A percentile compares a stretch with the other conserved stretches of the same genome.
phyloP scores from a whole-genome alignment of 2,797 vertebrate genomes.

The Tiaroga cobitis region DNA sequence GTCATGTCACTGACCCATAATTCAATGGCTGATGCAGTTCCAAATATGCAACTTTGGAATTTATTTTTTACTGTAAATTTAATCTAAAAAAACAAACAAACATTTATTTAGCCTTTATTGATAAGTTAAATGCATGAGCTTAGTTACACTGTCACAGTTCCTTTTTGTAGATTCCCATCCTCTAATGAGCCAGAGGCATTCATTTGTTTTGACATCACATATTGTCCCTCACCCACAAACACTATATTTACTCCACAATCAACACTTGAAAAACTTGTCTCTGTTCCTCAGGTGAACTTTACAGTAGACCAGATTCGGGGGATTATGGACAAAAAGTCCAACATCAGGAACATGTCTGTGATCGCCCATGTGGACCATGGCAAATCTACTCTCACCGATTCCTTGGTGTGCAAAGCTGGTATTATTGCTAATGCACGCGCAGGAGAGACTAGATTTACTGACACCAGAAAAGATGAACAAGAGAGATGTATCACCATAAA shows the following conservation, averaged over 20 bases:
- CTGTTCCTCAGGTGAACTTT: constrained; percentile 84
- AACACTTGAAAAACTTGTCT: background rate
- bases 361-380: constrained; percentile 88
- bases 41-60: too few species aligned
- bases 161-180: background rate
- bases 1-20: too few species aligned
- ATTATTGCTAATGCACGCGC: constrained; percentile 85
- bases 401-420: constrained; percentile 86
- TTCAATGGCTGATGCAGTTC: too few species aligned
- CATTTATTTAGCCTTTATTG: too few species aligned
- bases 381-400: constrained; percentile 87
- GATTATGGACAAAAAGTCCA: constrained; percentile 93
- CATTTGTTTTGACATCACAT: constrained; percentile 25
- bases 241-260: constrained; percentile 22
- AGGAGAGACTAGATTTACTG: constrained; percentile 87
- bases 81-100: too few species aligned
- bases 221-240: background rate
- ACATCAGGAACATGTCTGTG: constrained; percentile 90
- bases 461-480: constrained; percentile 88
- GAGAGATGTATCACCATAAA: constrained; percentile 90
- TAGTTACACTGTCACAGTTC: background rate
- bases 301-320: constrained; percentile 89
- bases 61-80: too few species aligned
- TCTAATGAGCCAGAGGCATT: background rate
- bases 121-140: background rate